Evolutionary conservation across 2,113 vertebrate species (phyloP).

Genomic region (Bos javanicus): DNA sequence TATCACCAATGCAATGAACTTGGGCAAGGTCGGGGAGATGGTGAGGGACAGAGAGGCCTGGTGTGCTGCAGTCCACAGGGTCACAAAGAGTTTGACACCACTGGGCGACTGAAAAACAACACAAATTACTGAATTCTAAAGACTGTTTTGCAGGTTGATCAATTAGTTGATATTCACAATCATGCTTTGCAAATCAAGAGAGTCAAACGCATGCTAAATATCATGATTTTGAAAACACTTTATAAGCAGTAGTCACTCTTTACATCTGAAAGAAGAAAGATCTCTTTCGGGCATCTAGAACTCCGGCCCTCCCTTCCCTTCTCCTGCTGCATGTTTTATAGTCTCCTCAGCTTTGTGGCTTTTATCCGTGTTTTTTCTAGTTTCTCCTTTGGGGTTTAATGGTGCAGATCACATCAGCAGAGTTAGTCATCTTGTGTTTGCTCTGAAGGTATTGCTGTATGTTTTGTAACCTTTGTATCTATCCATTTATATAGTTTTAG

Average conservation of each 20-base stretch:
- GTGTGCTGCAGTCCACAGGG: neutral
- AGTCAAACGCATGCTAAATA: neutral
- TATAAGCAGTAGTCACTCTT: neutral
- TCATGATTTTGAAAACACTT: neutral
- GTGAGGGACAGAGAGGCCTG: neutral
- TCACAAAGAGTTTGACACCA: neutral
- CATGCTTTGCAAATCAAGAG: conserved; percentile 2
- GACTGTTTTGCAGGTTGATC: neutral
- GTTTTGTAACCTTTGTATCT: neutral
- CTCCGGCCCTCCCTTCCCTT: neutral
- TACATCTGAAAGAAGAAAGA: conserved; percentile 7
- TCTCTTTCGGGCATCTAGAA: neutral
- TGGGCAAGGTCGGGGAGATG: neutral
- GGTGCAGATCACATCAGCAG: neutral
- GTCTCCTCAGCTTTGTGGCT: neutral
- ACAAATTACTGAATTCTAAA: neutral
- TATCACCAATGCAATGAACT: neutral
- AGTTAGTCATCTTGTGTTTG: neutral
- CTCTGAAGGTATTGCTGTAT: neutral
- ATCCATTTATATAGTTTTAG: neutral
- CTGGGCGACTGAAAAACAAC: neutral
- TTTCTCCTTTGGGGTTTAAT: neutral
- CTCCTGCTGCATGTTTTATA: neutral
- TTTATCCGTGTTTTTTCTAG: conserved; percentile 12
- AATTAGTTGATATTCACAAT: conserved; percentile 41